Evolutionary conservation across 2,113 vertebrate species (phyloP).

Genomic region (Lipophrys pholis): DNA sequence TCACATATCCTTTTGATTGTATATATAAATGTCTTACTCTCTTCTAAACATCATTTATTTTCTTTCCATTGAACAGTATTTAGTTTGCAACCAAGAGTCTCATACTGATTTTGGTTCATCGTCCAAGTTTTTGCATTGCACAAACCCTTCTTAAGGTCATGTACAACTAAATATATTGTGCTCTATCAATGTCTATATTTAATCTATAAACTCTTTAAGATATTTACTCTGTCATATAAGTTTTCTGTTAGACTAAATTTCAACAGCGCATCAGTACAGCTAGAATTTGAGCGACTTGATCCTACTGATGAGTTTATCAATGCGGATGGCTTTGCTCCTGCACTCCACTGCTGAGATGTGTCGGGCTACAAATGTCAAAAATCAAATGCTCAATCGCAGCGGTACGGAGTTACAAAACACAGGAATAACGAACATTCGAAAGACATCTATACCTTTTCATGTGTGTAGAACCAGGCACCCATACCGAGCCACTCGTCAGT

Average conservation of each 20-base stretch:
- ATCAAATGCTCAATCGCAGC: conserved; percentile 22
- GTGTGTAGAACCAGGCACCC: conserved; percentile 34
- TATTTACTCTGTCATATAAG: conserved; percentile 31
- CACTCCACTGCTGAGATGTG: conserved; percentile 53
- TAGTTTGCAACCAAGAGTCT: conserved; percentile 23
- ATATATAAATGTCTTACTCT: conserved; percentile 4
- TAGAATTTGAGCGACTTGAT: conserved; percentile 24
- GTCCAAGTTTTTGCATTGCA: conserved; percentile 63
- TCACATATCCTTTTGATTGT: neutral
- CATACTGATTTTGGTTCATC: conserved; percentile 43
- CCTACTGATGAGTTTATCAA: conserved; percentile 4
- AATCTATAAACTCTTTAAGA: conserved; percentile 25
- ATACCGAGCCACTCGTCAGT: conserved; percentile 31
- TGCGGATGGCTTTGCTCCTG: conserved; percentile 46
- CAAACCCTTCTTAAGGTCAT: conserved; percentile 36
- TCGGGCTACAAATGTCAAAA: conserved; percentile 8
- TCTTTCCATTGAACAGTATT: conserved; percentile 5
- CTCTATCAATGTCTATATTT: conserved; percentile 18
- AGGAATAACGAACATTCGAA: conserved; percentile 27
- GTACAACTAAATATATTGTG: conserved; percentile 4
- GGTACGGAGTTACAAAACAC: conserved; percentile 40
- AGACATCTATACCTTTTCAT: conserved; percentile 20
- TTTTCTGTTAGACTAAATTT: conserved; percentile 17
- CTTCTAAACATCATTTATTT: neutral
- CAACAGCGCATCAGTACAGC: conserved; percentile 27